These are phyloP conservation scores for Heteronetta atricapilla DNA, from an alignment of 2,113 vertebrate genomes.

Conservation along the genomic window DNA sequence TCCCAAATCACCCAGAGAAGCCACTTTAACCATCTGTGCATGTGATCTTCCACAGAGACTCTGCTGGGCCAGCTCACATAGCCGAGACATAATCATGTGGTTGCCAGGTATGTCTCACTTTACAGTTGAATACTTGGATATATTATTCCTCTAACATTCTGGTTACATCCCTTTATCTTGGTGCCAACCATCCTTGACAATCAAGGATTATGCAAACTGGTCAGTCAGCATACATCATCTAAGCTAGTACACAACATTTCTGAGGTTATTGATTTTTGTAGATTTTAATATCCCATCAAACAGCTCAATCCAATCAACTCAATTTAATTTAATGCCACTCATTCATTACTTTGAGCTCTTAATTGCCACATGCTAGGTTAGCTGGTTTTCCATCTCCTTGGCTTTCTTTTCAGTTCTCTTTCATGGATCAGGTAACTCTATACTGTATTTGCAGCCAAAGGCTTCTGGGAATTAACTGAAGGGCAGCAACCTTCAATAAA, in stretches of 20 bases:
- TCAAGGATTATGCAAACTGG: neutral
- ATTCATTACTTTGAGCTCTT: constrained; percentile 5
- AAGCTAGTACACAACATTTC: neutral
- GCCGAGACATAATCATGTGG: neutral
- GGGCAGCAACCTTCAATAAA: neutral
- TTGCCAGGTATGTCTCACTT: neutral
- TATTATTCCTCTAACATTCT: neutral
- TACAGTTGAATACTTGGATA: neutral
- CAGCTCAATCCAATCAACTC: constrained; percentile 2
- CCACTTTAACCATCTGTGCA: neutral
- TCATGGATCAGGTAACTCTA: neutral
- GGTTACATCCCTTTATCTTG: neutral
- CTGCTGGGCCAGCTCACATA: neutral
- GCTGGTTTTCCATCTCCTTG: neutral
- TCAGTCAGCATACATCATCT: neutral
- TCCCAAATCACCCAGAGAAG: neutral
- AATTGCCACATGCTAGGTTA: neutral
- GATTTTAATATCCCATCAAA: neutral
- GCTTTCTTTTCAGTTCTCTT: neutral
- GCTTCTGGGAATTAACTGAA: neutral
- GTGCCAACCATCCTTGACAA: neutral
- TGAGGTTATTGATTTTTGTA: neutral
- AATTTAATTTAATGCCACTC: constrained; percentile 7
- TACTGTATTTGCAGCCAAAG: neutral
- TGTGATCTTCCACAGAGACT: neutral